Evolutionary conservation across 1,140 invertebrate species (phyloP).

Genomic region (Forficula auricularia): DNA sequence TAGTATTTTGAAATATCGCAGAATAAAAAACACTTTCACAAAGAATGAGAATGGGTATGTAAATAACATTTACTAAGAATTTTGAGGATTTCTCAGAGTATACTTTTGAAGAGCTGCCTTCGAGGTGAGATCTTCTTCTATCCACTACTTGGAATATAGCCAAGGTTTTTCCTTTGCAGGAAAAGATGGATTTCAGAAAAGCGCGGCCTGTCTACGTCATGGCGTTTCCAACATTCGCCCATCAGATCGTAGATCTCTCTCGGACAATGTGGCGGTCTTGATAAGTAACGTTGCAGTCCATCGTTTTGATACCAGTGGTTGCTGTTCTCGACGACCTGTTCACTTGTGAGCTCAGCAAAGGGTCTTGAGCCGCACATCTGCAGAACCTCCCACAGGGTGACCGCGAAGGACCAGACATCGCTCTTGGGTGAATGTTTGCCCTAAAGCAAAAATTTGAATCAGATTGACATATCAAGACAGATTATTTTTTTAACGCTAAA

Average conservation of each 20-base stretch:
- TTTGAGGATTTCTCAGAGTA: too few species aligned
- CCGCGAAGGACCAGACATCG: slow-evolving; percentile 64
- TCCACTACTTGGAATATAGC: slow-evolving; percentile 18
- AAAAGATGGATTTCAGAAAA: slow-evolving; percentile 60
- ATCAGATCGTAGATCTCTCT: slow-evolving; percentile 55
- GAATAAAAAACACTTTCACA: too few species aligned
- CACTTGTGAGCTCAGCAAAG: slow-evolving; percentile 50
- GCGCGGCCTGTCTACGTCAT: slow-evolving; percentile 42
- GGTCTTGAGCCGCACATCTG: slow-evolving; percentile 51
- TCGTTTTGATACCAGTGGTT: slow-evolving; percentile 44
- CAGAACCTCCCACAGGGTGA: slow-evolving; percentile 64
- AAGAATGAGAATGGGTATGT: too few species aligned
- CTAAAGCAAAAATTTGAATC: slow-evolving; percentile 28
- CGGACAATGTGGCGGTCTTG: slow-evolving; percentile 39
- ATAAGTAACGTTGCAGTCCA: slow-evolving; percentile 24
- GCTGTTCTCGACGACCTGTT: slow-evolving; percentile 58
- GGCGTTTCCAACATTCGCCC: slow-evolving; percentile 55
- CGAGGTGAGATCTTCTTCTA: not conserved
- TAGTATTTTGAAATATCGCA: too few species aligned
- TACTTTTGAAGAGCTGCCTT: too few species aligned
- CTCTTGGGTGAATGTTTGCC: slow-evolving; percentile 49
- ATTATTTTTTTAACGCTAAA: too few species aligned
- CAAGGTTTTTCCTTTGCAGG: slow-evolving; percentile 48
- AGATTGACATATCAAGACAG: not conserved
- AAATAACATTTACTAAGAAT: too few species aligned